phyloP scores from a whole-genome alignment of 2,113 vertebrate genomes.

The Burhinus bistriatus region DNA sequence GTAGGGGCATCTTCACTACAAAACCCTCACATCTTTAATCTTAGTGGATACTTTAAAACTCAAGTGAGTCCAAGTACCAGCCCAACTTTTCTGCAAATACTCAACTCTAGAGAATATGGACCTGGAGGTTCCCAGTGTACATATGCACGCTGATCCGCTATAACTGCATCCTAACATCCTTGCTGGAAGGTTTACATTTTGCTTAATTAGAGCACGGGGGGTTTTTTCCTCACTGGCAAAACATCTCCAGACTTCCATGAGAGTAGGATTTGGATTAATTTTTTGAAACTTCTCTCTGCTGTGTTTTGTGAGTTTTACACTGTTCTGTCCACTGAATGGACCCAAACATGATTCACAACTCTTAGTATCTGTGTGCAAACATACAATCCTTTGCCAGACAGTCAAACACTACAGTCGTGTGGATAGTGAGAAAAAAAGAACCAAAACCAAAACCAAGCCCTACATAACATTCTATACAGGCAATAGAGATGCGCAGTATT shows the following conservation, averaged over 20 bases:
- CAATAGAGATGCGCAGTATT: neutral
- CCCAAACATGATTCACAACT: neutral
- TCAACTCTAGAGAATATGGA: neutral
- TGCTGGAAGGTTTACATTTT: neutral
- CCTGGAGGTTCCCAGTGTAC: neutral
- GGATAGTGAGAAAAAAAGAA: neutral
- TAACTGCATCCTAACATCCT: neutral
- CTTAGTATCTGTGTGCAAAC: neutral
- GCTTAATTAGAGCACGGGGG: neutral
- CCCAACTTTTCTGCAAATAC: neutral
- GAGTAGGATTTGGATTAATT: neutral
- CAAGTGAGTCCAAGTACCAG: neutral
- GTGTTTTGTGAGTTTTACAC: neutral
- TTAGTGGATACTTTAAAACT: neutral
- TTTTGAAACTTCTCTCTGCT: neutral
- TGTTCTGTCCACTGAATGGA: neutral
- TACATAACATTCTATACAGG: neutral
- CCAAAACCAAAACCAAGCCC: neutral
- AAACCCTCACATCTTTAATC: neutral
- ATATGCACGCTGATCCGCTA: rapidly evolving
- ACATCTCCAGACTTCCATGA: neutral
- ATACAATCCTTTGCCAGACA: neutral
- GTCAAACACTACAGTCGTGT: neutral
- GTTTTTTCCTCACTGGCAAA: neutral
- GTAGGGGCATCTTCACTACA: neutral